Base-by-base conservation (phyloP, 2,797 vertebrate genomes). In the Liparis tanakae region DNA sequence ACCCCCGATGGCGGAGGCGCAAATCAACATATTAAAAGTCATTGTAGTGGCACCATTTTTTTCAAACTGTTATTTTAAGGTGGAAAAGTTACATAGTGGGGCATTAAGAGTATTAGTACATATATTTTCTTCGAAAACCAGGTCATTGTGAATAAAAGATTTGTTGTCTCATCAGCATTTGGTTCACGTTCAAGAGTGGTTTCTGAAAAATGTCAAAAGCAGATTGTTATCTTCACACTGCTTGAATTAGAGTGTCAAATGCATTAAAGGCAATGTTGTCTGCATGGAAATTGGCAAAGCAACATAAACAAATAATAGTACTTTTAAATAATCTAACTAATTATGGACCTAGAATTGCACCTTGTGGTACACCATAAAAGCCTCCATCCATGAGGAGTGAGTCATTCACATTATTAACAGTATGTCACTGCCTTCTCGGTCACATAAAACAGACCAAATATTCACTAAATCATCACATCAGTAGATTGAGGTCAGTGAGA, bases 201-300 rank as follows among this genome's bases (percentile, higher is more conserved):
- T 46, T 62, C 60, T 46, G 30, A 48, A 74, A 63, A 69, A 41
- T 44, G 33, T 63, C 41, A 63, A 50, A 61, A 60, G 50, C 65
- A 61, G 58, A 30, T 60, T 18, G 22, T 55, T 55, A 33, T 59
- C 44, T 39, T 53, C 46, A 13, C 22, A 18, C 50, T 48, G 60
- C 43, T 48, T 48, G 3, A 63, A n/a, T n/a, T 46, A 43, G 60
- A 63, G 43, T 51, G 46, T 54, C 66, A 56, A 61, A 39, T 69
- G 51, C 46, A 36, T 56, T 56, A n/a, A 50, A 60, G 30, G 44
- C n/a, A 15, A 67, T 46, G 43, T 44, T 1, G 20, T 55, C 15
- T 44, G 34, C 22, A 30, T 14, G n/a, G 39, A 25, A 33, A 67
- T 30, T 43, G 37, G 37, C n/a, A 13, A 7, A 14, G 17, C 12